Base-by-base conservation (phyloP, 1,140 invertebrate species). In the Drosophila gunungcola region DNA sequence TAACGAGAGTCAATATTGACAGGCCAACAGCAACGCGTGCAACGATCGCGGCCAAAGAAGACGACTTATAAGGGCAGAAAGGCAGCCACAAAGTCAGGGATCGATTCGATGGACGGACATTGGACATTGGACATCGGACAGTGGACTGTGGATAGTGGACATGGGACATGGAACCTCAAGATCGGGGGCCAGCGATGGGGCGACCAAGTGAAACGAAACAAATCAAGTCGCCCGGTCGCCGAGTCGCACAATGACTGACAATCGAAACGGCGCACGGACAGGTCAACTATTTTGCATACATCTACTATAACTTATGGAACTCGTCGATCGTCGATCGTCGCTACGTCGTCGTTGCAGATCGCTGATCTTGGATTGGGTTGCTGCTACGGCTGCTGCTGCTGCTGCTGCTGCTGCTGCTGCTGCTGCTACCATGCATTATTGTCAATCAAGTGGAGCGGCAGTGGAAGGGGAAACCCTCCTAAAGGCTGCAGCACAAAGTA, bases 251-350 rank as follows among this genome's bases (percentile, higher is more conserved):
- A 80, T 85, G 85, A 90, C 82, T 90, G 82, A 90, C 83, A 88
- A 88, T 89, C 82, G 83, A 83, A 88, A 63, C 79, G 80, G 76
- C 75, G 75, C 80, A 83, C 73, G 83, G 88, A 91, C 88, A 88
- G 88, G 88, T 90, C 88, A 90, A 90, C 88, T 90, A 90, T 90
- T 90, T 90, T 90, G 88, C 88, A 90, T 90, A 90, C 80, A 73
- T 86, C 80, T 80, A 83, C 81, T 84, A 85, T 84, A 84, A 84
- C 81, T 84, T 84, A 84, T 84, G 81, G 78, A 84, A 72, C 81
- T 84, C 75, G 53, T 80, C 62, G 79, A 62, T 76, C 74, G 84
- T 61, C 55, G 75, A 80, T 78, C 75, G 75, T 51, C 42, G 54
- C 7, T 38, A 48, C 34, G 25, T 45, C 60, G 60, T 65, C 60